Evolutionary conservation across 1,140 invertebrate species (phyloP), one percentile per base, ranked within the genome.

Genomic region (Leptestheria dahalacensis): DNA sequence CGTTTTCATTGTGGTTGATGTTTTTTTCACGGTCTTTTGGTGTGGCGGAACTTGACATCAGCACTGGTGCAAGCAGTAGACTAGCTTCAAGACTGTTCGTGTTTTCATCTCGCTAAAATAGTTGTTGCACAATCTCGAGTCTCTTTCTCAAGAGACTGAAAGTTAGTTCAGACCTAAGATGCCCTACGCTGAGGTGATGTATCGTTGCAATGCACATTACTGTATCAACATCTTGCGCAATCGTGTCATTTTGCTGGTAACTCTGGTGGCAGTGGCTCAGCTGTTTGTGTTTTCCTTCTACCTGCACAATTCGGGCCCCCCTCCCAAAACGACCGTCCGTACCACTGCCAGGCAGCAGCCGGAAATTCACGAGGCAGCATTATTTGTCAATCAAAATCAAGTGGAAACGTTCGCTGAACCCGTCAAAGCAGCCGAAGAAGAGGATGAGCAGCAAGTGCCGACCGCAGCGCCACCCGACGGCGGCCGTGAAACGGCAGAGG

Each of bases 111-210:
- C 15, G n/a, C n/a, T n/a, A n/a, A n/a, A n/a, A n/a, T n/a, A n/a
- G n/a, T n/a, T n/a, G n/a, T n/a, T n/a, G n/a, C n/a, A n/a, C n/a
- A n/a, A n/a, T n/a, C n/a, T n/a, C n/a, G n/a, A n/a, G n/a, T n/a
- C n/a, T n/a, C n/a, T n/a, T n/a, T n/a, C n/a, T n/a, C n/a, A n/a
- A n/a, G n/a, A 41, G 33, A 6, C 15, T 41, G 15, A 41, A 41
- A 41, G 6, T 41, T 41, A 55, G 4, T 25, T 53, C 15, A 12
- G 33, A 18, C 6, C n/a, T 20, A 55, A 20, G 18, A 55, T 55
- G 53, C 53, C 53, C 33, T 55, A 29, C 53, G 53, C 26, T 55
- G 53, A 55, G 33, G 53, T 55, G 20, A 55, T 55, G 53, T 55
- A 55, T 55, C 53, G 53, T 2, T 55, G 53, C n/a, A 55, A 55